Evolutionary conservation across 2,797 vertebrate genomes (phyloP).

Genomic region (Emys orbicularis): DNA sequence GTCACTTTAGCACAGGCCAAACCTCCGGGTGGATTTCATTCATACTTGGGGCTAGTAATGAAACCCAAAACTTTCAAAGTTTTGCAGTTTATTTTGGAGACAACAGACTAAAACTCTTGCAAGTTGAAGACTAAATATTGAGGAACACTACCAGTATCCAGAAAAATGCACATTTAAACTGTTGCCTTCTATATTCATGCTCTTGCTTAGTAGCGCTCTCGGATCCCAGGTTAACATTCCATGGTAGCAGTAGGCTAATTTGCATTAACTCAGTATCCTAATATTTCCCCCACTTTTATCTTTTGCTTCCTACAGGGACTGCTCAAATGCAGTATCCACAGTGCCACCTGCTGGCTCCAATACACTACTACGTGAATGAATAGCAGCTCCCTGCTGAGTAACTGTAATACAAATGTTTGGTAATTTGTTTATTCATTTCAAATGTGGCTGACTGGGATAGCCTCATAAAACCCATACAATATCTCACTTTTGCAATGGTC

Average conservation of each 20-base stretch:
- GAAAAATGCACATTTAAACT: background rate
- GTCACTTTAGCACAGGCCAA: background rate
- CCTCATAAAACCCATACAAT: rapidly evolving
- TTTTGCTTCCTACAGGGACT: background rate
- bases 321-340: constrained; percentile 75
- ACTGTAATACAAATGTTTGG: background rate
- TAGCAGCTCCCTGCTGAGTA: background rate
- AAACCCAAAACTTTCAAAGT: background rate
- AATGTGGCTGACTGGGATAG: rapidly evolving
- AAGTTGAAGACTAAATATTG: background rate
- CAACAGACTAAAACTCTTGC: background rate
- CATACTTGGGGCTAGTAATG: background rate
- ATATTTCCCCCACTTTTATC: constrained; percentile 3
- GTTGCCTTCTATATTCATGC: background rate
- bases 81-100: background rate
- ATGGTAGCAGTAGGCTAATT: background rate
- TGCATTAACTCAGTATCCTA: background rate
- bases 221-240: constrained; percentile 2
- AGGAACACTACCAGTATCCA: background rate
- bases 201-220: background rate
- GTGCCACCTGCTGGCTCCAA: constrained; percentile 80
- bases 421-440: rapidly evolving
- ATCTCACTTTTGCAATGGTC: background rate
- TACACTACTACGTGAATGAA: constrained; percentile 50
- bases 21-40: constrained; percentile 4